phyloP scores from a whole-genome alignment of 2,113 vertebrate genomes.

The Meleagris gallopavo region DNA sequence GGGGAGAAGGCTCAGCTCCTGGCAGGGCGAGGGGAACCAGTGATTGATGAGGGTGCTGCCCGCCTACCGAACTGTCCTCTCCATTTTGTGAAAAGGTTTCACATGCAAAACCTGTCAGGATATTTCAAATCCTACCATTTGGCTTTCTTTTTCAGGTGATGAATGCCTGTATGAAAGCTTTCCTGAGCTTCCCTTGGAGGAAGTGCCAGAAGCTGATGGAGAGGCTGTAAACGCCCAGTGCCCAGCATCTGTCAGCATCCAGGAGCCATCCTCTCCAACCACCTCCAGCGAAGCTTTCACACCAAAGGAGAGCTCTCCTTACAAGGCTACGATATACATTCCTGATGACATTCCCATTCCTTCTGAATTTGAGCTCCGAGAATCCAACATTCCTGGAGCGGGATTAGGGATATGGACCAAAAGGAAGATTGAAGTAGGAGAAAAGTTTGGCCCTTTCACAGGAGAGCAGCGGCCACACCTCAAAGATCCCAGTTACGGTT shows the following conservation, averaged over 20 bases:
- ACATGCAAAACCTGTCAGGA: not conserved
- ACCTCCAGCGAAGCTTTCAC: slow-evolving; percentile 87
- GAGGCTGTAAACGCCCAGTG: slow-evolving; percentile 72
- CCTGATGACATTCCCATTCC: slow-evolving; percentile 87
- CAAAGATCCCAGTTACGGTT: slow-evolving; percentile 85
- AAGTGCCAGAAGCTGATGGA: slow-evolving; percentile 81
- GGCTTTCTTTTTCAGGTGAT: slow-evolving; percentile 84
- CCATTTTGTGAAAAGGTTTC: not conserved
- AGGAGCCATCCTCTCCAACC: slow-evolving; percentile 84
- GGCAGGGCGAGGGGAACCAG: not conserved
- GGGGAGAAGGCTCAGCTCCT: not conserved
- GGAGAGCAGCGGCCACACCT: slow-evolving; percentile 84
- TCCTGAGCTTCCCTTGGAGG: slow-evolving; percentile 84
- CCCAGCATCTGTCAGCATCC: slow-evolving; percentile 70
- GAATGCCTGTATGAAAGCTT: slow-evolving; percentile 85
- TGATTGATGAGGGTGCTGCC: not conserved
- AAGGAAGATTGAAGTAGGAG: slow-evolving; percentile 88
- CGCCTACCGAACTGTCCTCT: not conserved
- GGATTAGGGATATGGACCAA: slow-evolving; percentile 93
- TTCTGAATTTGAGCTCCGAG: slow-evolving; percentile 91
- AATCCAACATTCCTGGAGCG: slow-evolving; percentile 84
- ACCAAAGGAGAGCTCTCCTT: slow-evolving; percentile 83
- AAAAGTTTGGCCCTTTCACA: slow-evolving; percentile 92
- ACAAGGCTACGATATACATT: slow-evolving; percentile 85
- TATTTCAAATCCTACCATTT: slow-evolving; percentile 30